phyloP scores from a whole-genome alignment of 2,797 vertebrate species.

The Mus caroli region DNA sequence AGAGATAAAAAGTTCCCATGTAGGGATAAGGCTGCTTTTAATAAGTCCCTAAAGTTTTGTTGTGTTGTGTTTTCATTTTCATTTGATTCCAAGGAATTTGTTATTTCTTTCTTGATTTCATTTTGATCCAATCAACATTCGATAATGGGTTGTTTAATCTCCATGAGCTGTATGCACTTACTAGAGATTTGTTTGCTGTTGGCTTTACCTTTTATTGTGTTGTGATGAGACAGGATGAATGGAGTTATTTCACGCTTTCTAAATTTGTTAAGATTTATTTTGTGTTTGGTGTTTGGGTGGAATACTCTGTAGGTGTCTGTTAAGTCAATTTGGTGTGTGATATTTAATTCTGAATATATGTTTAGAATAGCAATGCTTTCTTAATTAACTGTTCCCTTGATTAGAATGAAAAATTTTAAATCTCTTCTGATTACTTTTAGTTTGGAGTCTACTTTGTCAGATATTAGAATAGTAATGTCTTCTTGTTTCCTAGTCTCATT shows the following conservation, averaged over 20 bases:
- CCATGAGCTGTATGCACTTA: not conserved
- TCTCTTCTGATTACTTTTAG: not conserved
- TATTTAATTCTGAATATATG: not conserved
- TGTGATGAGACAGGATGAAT: not conserved
- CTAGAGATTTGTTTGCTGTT: not conserved
- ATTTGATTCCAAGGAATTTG: not conserved
- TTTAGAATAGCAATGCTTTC: not conserved
- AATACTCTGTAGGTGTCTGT: not conserved
- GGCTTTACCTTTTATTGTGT: not conserved
- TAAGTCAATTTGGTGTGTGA: not conserved
- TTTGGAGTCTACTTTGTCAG: not conserved
- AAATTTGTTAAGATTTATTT: not conserved
- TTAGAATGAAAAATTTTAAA: not conserved
- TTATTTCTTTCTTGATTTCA: not conserved
- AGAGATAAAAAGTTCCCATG: not conserved
- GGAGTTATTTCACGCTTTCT: not conserved
- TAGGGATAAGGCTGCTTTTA: not conserved
- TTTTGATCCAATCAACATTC: not conserved
- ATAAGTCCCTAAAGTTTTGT: not conserved
- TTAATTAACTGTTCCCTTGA: not conserved
- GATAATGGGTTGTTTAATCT: not conserved
- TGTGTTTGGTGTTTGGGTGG: not conserved
- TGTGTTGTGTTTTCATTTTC: not conserved
- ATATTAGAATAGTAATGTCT: not conserved
- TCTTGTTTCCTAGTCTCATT: not conserved